Conservation (phyloP, 2,888 invertebrate species). For the Clusia tigrina region DNA sequence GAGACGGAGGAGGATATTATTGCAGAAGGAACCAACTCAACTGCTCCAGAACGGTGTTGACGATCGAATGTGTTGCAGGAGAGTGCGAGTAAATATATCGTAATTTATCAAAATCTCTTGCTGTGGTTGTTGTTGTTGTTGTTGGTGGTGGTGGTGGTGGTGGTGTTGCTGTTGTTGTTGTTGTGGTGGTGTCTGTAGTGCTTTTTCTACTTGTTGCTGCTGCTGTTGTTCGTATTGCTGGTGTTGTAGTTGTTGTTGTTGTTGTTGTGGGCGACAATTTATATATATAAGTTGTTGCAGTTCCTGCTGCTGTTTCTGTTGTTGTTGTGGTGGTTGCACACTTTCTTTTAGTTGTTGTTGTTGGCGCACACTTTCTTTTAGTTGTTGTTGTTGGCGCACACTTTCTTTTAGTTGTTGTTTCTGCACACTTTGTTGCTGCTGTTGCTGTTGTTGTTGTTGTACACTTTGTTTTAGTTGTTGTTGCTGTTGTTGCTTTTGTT, state of each 20-base stretch:
- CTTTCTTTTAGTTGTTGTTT: constrained; percentile 19
- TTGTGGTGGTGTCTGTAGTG: too few species aligned
- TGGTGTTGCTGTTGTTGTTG: too few species aligned
- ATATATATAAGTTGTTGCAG: too few species aligned
- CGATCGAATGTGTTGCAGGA: too few species aligned
- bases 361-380: background rate
- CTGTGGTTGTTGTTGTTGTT: too few species aligned
- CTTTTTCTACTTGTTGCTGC: constrained; percentile 22
- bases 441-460: constrained; percentile 25
- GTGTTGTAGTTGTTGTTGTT: constrained; percentile 21
- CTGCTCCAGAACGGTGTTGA: background rate
- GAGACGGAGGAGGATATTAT: too few species aligned
- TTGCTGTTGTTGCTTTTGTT: constrained; percentile 17
- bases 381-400: background rate
- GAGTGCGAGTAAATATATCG: too few species aligned
- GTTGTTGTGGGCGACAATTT: constrained; percentile 17
- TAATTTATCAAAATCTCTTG: too few species aligned
- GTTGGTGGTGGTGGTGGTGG: too few species aligned
- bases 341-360: constrained; percentile 1
- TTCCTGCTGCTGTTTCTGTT: constrained; percentile 29
- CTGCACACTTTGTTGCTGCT: constrained; percentile 13
- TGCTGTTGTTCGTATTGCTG: constrained; percentile 31
- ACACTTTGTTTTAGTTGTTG: constrained; percentile 15
- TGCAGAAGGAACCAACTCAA: too few species aligned
- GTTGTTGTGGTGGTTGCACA: background rate